Evolutionary conservation across 2,888 invertebrate species (phyloP).

Genomic region (Nephrotoma appendiculata): DNA sequence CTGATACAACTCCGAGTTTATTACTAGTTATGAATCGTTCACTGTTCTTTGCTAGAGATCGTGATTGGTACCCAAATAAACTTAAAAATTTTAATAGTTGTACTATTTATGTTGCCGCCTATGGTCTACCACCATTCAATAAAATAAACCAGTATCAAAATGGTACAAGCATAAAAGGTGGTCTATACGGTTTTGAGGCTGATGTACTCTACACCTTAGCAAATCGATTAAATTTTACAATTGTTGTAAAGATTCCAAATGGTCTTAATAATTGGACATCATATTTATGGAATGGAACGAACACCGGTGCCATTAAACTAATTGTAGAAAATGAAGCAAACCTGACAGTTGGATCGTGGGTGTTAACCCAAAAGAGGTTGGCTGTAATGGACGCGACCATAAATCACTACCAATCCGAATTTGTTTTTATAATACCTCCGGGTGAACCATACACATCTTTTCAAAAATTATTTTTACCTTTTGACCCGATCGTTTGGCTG

Average conservation of each 20-base stretch:
- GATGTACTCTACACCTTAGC: slow-evolving; percentile 8
- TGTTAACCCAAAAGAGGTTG: background rate
- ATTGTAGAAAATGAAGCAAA: slow-evolving; percentile 6
- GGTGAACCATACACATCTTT: slow-evolving; percentile 6
- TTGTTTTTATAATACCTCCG: slow-evolving; percentile 7
- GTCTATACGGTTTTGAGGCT: slow-evolving; percentile 9
- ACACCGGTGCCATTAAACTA: slow-evolving; percentile 8
- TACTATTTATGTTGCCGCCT: slow-evolving; percentile 6
- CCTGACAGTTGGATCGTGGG: slow-evolving; percentile 8
- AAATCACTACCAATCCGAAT: background rate
- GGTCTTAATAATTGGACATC: slow-evolving; percentile 4
- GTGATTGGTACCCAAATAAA: slow-evolving; percentile 8
- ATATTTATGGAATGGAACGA: background rate
- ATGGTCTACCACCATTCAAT: slow-evolving; percentile 6
- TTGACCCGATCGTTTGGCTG: background rate
- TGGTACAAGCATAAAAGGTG: background rate
- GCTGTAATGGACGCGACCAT: background rate
- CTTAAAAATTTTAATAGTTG: slow-evolving; percentile 8
- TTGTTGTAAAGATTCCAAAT: background rate
- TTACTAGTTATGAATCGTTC: background rate
- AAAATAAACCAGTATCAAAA: background rate
- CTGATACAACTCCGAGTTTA: slow-evolving; percentile 6
- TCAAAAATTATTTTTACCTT: slow-evolving; percentile 10
- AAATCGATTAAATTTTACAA: slow-evolving; percentile 10
- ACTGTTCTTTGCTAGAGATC: background rate